phyloP scores from a whole-genome alignment of 1,140 invertebrate species.

The Drosophila erecta region DNA sequence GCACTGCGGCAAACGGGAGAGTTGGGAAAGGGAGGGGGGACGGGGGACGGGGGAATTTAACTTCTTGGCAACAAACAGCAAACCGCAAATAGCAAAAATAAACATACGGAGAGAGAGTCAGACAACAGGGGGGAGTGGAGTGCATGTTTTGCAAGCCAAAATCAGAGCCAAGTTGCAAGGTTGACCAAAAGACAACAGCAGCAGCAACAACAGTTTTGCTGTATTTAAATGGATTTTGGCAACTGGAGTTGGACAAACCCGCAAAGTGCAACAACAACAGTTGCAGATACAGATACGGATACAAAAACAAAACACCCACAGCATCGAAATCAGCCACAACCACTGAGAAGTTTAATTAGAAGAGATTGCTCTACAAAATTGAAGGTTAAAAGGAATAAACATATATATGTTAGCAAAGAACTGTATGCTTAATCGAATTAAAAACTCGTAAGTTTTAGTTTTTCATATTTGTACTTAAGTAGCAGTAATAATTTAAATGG shows the following conservation, averaged over 20 bases:
- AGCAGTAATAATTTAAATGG: background rate
- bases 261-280: conserved; percentile 29
- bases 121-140: background rate
- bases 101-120: conserved; percentile 15
- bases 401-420: no score
- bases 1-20: conserved; percentile 48
- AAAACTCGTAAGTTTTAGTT: no score
- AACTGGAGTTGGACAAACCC: conserved; percentile 60
- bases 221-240: conserved; percentile 81
- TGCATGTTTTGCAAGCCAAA: conserved; percentile 61
- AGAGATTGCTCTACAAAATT: no score
- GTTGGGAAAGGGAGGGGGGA: background rate
- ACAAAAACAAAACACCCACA: conserved; percentile 27
- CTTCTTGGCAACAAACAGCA: conserved; percentile 70
- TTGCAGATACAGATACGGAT: conserved; percentile 19
- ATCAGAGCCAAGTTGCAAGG: conserved; percentile 73
- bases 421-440: no score
- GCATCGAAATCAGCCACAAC: conserved; percentile 35
- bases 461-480: no score
- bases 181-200: conserved; percentile 64
- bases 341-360: background rate
- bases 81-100: conserved; percentile 57
- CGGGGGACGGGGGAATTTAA: conserved; percentile 18
- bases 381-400: no score
- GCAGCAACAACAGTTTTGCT: conserved; percentile 42